Conservation (phyloP, 2,888 invertebrate species). For the Calameuta pallipes region DNA sequence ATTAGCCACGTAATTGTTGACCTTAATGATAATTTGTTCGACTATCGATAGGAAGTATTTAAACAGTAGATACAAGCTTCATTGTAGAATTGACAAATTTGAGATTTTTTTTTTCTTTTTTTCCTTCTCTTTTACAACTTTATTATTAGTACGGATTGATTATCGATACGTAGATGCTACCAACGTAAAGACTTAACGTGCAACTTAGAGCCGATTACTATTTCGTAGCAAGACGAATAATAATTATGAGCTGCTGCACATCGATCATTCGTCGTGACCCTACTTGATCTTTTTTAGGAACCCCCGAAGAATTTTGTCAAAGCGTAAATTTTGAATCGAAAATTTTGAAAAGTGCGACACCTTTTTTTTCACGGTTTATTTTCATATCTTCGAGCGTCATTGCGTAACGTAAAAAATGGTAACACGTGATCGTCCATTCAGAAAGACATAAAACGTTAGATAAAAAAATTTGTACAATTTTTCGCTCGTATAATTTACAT, state of each 20-base stretch:
- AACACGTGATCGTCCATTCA: too few species aligned
- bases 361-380: too few species aligned
- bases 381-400: too few species aligned
- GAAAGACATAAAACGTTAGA: too few species aligned
- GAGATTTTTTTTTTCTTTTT: slow-evolving; percentile 21
- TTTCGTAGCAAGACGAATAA: slow-evolving; percentile 35
- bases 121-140: neutral
- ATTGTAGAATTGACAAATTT: neutral
- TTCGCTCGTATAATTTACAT: too few species aligned
- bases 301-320: neutral
- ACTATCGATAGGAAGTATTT: neutral
- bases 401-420: too few species aligned
- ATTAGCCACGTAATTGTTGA: neutral
- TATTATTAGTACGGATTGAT: neutral
- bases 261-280: neutral
- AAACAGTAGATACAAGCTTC: neutral
- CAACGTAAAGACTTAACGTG: neutral
- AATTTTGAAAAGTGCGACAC: too few species aligned
- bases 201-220: slow-evolving; percentile 35
- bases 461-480: neutral
- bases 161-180: neutral
- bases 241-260: slow-evolving; percentile 42
- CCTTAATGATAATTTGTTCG: neutral
- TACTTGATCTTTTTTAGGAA: neutral
- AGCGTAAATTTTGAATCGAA: too few species aligned